Percentiles rank a stretch among this genome's conserved stretches.
Evolutionary conservation across 2,888 invertebrate genomes (phyloP).

Genomic region (Euproctis similis): DNA sequence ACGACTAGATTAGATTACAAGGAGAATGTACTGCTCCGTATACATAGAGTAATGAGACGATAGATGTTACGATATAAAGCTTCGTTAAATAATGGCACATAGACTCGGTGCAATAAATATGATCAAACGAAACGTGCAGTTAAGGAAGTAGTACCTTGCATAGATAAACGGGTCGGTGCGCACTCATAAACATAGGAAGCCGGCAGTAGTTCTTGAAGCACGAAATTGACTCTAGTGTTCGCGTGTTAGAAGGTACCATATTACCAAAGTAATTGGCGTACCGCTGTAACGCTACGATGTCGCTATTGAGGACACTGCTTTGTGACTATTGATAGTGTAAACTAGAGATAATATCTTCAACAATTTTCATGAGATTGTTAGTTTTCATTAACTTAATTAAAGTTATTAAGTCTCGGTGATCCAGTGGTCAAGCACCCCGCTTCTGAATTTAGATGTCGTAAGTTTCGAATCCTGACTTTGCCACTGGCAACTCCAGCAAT

Average conservation of each 20-base stretch:
- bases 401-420: no score
- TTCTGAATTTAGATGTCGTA: no score
- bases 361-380: no score
- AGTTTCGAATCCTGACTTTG: no score
- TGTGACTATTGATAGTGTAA: constrained; percentile 13
- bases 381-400: no score
- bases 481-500: no score
- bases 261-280: constrained; percentile 65
- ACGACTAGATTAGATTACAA: constrained; percentile 36
- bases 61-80: constrained; percentile 42
- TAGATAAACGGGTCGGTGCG: constrained; percentile 51
- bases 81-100: constrained; percentile 49
- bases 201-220: constrained; percentile 43
- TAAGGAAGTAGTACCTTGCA: constrained; percentile 63
- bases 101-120: constrained; percentile 56
- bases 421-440: no score
- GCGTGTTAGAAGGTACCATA: constrained; percentile 56
- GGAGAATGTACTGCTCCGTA: constrained; percentile 39
- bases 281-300: constrained; percentile 32
- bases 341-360: no score
- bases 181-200: constrained; percentile 53
- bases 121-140: constrained; percentile 60
- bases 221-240: constrained; percentile 51
- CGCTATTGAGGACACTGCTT: constrained; percentile 16
- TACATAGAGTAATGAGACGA: constrained; percentile 59